These are phyloP conservation scores for Cyprinodon diabolis DNA, from an alignment of 2,797 vertebrate species.

Conservation along the genomic window DNA sequence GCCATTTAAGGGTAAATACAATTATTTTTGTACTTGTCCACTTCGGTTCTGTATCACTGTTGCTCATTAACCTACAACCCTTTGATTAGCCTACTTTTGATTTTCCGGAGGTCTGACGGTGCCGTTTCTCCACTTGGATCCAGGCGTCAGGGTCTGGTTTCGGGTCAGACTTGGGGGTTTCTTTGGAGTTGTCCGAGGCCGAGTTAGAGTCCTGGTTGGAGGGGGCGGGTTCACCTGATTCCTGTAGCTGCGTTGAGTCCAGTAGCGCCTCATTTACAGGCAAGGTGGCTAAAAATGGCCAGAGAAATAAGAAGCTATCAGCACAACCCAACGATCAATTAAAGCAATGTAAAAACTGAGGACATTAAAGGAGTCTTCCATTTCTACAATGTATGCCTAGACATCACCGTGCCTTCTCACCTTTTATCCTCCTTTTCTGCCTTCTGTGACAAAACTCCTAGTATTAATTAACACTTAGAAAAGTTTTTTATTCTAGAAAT, in stretches of 20 bases:
- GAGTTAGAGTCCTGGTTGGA: slow-evolving; percentile 33
- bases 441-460: too few species aligned
- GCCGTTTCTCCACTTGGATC: slow-evolving; percentile 91
- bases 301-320: background rate
- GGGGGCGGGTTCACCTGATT: slow-evolving; percentile 30
- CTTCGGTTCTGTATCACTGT: background rate
- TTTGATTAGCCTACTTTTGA: slow-evolving; percentile 79
- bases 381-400: too few species aligned
- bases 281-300: slow-evolving; percentile 51
- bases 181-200: slow-evolving; percentile 59
- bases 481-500: too few species aligned
- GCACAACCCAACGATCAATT: background rate
- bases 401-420: too few species aligned
- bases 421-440: too few species aligned
- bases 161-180: slow-evolving; percentile 64
- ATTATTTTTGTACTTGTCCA: too few species aligned
- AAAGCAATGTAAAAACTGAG: background rate
- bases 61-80: background rate
- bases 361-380: too few species aligned
- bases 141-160: slow-evolving; percentile 86
- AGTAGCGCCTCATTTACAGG: slow-evolving; percentile 38
- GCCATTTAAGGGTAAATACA: too few species aligned
- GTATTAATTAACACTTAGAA: too few species aligned
- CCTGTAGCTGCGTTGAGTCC: slow-evolving; percentile 27
- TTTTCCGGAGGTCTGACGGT: slow-evolving; percentile 76